Percentiles rank a stretch among this genome's conserved stretches.
phyloP scores from a whole-genome alignment of 2,113 vertebrate genomes.

The Pangasianodon hypophthalmus region DNA sequence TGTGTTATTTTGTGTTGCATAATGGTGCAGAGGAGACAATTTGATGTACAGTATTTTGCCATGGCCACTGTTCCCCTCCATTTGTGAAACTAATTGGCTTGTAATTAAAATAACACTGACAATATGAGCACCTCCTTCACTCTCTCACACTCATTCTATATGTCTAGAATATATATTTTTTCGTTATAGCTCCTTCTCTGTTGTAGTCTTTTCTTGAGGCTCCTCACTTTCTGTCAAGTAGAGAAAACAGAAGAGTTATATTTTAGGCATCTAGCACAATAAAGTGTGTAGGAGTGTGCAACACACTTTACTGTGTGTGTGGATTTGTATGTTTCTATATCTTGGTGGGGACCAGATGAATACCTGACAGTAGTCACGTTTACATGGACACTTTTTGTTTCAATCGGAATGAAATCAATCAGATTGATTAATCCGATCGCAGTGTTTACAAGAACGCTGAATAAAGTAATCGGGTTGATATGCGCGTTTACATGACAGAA shows the following conservation, averaged over 20 bases:
- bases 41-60: background rate
- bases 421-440: too few species aligned
- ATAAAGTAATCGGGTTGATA: too few species aligned
- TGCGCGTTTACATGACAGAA: too few species aligned
- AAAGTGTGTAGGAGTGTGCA: background rate
- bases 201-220: background rate
- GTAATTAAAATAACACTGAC: slow-evolving; percentile 65
- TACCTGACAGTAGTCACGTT: too few species aligned
- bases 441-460: too few species aligned
- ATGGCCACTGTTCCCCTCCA: slow-evolving; percentile 47
- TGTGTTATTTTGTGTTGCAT: background rate
- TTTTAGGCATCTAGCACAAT: background rate
- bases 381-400: too few species aligned
- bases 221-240: background rate
- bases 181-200: background rate
- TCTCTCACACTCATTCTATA: background rate
- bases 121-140: slow-evolving; percentile 1
- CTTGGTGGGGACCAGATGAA: background rate
- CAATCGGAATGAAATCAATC: too few species aligned
- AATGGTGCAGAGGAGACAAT: too few species aligned
- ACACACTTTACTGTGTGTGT: background rate
- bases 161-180: background rate
- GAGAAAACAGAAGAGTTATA: background rate
- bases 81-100: slow-evolving; percentile 64
- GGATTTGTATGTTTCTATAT: background rate